Percentiles rank a stretch among this genome's conserved stretches.
phyloP scores from a whole-genome alignment of 2,797 vertebrate genomes.

The Alouatta caraya region DNA sequence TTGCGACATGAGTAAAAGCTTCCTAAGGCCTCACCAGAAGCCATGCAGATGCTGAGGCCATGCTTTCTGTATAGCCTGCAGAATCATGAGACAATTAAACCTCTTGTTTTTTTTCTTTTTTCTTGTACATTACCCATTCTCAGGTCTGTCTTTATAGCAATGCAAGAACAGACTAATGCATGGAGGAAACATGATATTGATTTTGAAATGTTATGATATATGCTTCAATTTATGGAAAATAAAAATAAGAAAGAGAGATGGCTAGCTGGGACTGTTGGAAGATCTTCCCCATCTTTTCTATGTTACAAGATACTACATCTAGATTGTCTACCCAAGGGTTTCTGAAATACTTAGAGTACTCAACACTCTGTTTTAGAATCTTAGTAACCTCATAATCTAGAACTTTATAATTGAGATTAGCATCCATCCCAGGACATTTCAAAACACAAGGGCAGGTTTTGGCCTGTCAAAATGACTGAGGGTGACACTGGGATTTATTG shows the following conservation, averaged over 20 bases:
- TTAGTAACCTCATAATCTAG: background rate
- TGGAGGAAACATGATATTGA: background rate
- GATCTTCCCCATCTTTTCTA: background rate
- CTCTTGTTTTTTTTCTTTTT: no score
- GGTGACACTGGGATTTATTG: rapidly evolving
- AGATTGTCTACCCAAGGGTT: background rate
- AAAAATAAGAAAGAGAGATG: background rate
- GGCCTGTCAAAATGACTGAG: background rate
- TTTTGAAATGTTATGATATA: background rate
- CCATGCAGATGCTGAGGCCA: background rate
- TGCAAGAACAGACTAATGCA: background rate
- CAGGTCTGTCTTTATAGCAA: background rate
- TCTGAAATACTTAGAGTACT: background rate
- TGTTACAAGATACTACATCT: background rate
- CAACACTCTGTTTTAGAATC: background rate
- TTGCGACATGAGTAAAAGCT: background rate
- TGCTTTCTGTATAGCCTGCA: background rate
- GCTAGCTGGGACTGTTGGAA: background rate
- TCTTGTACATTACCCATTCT: background rate
- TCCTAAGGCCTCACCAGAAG: background rate
- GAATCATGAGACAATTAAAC: background rate
- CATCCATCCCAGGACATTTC: background rate
- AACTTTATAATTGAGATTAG: background rate
- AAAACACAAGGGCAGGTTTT: background rate
- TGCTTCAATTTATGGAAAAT: background rate